Evolutionary conservation across 1,140 invertebrate genomes (phyloP), one percentile per base, ranked within the genome.

Genomic region (Drosophila sturtevanti): DNA sequence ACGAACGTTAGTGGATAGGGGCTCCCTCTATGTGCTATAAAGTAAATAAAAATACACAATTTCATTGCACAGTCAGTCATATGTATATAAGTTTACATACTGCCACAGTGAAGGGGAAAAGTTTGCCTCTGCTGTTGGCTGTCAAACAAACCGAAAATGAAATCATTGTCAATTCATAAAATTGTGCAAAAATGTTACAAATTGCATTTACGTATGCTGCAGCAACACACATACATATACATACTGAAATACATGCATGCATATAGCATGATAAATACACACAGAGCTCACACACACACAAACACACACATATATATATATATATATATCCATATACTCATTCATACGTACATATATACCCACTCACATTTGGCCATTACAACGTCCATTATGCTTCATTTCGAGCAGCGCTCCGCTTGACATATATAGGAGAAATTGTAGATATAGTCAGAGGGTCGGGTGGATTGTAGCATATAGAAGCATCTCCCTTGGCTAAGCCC

Each of bases 161-260:
- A 87, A 87, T 87, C 82, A 87, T 89, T 87, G 82, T 87, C 82
- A 87, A 87, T 87, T 87, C 82, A 89, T 87, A 87, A 87, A 89
- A 87, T 66, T 81, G 78, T 70, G 76, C 79, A 89, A 82, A 76
- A 89, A 82, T 87, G 65, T 72, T 87, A 76, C 82, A 87, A 87
- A 87, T 87, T 87, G 75, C 84, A 87, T 87, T 87, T 87, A 82
- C 84, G 87, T 87, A 87, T 77, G 82, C 68, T 73, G 72, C 78
- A 84, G 37, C 62, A 70, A 62, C 60, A 67, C 58, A 51, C 59
- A 54, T 35, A 55, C 41, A 48, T 31, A 56, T 38, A 54, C 63
- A 37, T 14, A 27, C 54, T 24, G 22, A 24, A 24, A 24, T 24
- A 58, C 22, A 35, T 10, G 34, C 7, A 35, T 52, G 55, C 16